These are phyloP conservation scores for Papilio polytes DNA, from an alignment of 1,140 invertebrate species.

Conservation along the genomic window DNA sequence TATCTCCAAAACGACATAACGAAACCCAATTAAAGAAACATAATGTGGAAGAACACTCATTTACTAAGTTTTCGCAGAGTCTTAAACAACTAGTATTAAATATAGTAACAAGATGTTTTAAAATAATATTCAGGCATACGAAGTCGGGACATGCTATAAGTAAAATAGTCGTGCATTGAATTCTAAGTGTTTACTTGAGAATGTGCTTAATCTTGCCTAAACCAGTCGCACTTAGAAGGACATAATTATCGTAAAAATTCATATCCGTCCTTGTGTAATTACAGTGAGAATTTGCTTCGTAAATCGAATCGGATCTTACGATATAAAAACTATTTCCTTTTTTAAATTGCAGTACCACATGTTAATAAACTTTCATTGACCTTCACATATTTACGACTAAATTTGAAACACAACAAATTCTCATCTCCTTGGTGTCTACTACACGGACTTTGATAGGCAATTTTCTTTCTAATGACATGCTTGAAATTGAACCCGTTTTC, in stretches of 20 bases:
- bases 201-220: not conserved
- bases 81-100: too few species aligned
- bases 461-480: too few species aligned
- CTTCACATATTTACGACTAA: not conserved
- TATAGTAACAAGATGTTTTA: too few species aligned
- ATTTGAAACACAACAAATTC: too few species aligned
- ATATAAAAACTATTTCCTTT: not conserved
- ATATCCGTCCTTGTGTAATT: not conserved
- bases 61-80: too few species aligned
- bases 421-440: too few species aligned
- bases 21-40: too few species aligned
- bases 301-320: not conserved
- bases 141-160: not conserved
- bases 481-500: too few species aligned
- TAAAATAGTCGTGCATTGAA: not conserved
- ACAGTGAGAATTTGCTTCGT: not conserved
- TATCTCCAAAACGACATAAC: too few species aligned
- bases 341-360: not conserved
- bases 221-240: not conserved
- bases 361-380: not conserved
- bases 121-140: not conserved
- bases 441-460: too few species aligned
- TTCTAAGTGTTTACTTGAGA: not conserved
- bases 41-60: too few species aligned
- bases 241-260: constrained; percentile 1